phyloP scores from a whole-genome alignment of 64 coral and sea anemone species.

The Stylophora pistillata region DNA sequence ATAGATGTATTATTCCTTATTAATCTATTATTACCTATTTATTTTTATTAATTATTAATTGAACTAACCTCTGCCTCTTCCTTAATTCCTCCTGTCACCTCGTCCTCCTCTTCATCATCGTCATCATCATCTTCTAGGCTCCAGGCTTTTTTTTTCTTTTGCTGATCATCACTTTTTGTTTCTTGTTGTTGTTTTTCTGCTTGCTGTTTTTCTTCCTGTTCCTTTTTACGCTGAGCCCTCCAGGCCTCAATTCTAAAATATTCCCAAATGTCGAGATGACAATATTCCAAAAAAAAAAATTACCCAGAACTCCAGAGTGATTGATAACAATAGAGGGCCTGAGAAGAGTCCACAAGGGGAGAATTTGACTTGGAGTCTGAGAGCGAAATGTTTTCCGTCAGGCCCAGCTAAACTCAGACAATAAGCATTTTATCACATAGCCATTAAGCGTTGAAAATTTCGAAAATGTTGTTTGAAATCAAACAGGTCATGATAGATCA shows the following conservation, averaged over 20 bases:
- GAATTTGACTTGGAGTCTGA: too few relatives aligned
- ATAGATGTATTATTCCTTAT: too few relatives aligned
- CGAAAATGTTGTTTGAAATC: too few relatives aligned
- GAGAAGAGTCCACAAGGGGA: too few relatives aligned
- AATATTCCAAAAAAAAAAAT: not conserved
- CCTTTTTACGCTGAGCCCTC: conserved; percentile 71
- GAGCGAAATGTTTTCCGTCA: too few relatives aligned
- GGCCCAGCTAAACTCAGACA: too few relatives aligned
- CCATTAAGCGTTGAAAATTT: too few relatives aligned
- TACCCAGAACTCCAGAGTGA: not conserved
- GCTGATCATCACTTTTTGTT: conserved; percentile 26
- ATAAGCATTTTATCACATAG: too few relatives aligned
- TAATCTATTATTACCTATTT: too few relatives aligned
- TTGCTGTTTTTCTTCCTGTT: conserved; percentile 65
- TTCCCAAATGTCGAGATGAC: not conserved
- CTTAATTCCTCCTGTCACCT: not conserved
- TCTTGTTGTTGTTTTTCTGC: conserved; percentile 1
- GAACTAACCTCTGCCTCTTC: conserved; percentile 17
- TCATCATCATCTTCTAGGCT: conserved; percentile 91
- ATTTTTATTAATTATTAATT: not conserved
- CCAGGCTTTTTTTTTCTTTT: conserved; percentile 77
- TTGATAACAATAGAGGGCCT: not conserved
- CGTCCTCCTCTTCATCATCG: conserved; percentile 78
- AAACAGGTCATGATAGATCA: too few relatives aligned
- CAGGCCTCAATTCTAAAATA: conserved; percentile 77